Base-by-base conservation (phyloP, 2,888 invertebrate genomes). In the Labia minor region DNA sequence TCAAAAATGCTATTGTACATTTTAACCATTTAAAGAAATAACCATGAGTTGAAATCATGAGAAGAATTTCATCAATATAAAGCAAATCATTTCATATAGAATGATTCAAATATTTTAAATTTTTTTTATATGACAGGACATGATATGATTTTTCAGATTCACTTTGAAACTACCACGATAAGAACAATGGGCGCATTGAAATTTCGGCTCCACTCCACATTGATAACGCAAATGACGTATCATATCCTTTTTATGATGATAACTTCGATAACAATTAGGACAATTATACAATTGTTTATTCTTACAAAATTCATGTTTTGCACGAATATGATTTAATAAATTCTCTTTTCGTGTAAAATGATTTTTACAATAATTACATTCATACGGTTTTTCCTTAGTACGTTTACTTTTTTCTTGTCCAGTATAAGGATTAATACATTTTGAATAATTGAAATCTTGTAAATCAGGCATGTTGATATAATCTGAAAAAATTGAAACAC, bases 191-290 rank as follows among this genome's bases (percentile, higher is more conserved):
- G 67, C 67, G 21, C 71, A 71, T 37, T 68, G 67, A 61, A 70
- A 70, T 16, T 67, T 63, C 11, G 70, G 69, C 26, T 70, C 70
- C 37, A 69, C 69, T 11, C 70, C 70, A 62, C 71, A 71, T 62
- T 70, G 70, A 62, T 68, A 68, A 4, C 64, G 63, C 14, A 67
- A 64, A 49, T 71, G 71, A 19, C 70, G 65, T 16, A 37, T 49
- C 10, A 71, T 63, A 10, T 66, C 64, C 19, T 37, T 63, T 18
- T 64, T 67, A 18, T 65, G 67, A n/a, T 65, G 64, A 62, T 71
- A 71, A 3, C 37, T 63, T 19, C 68, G 69, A 10, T 65, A 67
- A 65, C 71, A 71, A 14, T 64, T 69, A 10, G 63, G 64, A 21
- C 71, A 71, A 11, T 21, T 21, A 62, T 65, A 19, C 18, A 21